A percentile compares a stretch with the other conserved stretches of the same genome.
phyloP scores from a whole-genome alignment of 2,797 vertebrate species.

The Bradypus variegatus region DNA sequence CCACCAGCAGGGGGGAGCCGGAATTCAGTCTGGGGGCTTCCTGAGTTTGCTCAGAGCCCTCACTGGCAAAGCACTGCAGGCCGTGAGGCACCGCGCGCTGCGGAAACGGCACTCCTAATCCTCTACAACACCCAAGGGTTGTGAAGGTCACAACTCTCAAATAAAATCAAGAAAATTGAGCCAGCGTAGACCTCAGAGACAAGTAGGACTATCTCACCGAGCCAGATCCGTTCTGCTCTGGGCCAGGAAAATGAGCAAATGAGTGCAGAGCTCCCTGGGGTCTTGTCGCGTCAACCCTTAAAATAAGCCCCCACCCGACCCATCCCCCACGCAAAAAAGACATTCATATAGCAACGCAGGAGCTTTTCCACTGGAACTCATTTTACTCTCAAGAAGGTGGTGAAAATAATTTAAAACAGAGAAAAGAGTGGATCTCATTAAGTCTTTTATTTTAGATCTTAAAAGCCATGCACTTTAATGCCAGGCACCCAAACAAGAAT shows the following conservation, averaged over 20 bases:
- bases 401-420: conserved; percentile 45
- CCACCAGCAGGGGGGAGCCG: neutral
- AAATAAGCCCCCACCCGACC: neutral
- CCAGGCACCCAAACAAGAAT: neutral
- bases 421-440: neutral
- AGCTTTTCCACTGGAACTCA: conserved; percentile 7
- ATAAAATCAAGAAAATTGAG: conserved; percentile 14
- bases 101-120: neutral
- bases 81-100: neutral
- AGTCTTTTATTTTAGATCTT: conserved; percentile 20
- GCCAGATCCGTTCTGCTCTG: neutral
- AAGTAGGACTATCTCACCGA: neutral
- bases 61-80: neutral
- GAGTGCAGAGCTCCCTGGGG: neutral
- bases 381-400: neutral
- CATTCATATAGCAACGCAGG: neutral
- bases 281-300: neutral
- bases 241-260: neutral
- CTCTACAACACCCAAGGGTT: neutral
- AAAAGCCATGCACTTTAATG: conserved; percentile 31
- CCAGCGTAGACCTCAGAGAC: neutral
- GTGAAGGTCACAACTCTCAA: conserved; percentile 16
- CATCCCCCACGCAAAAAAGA: neutral
- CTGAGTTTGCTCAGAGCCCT: neutral
- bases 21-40: neutral